Evolutionary conservation across 2,113 vertebrate genomes (phyloP), one percentile per base, ranked within the genome.

Genomic region (Siniperca chuatsi): DNA sequence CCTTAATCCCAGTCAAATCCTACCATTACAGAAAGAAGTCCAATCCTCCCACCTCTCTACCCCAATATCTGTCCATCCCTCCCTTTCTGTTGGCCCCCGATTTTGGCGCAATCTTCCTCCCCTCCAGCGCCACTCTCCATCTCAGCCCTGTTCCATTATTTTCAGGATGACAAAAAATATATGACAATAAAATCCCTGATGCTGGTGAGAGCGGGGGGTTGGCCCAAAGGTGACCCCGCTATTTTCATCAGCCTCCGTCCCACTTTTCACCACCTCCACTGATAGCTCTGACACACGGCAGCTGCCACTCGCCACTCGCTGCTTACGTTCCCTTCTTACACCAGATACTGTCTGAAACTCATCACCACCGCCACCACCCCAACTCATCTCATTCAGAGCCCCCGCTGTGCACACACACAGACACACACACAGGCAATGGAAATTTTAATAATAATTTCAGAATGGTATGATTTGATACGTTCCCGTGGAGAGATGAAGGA

Each of bases 371-470:
- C 25, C 21, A 13, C 50, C 73, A n/a, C 12, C 72, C n/a, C 35
- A 71, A 85, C 87, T 90, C 88, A 92, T 92, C 87, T 90, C 82
- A 81, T 79, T 87, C 83, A 82, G 66, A 83, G 66, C 84, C 66
- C 67, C 81, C 55, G 75, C 70, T 75, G 81, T 8, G 16, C 57
- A 25, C 75, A 25, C 52, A 44, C 70, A 79, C 81, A 78, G 33
- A 78, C 35, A 66, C 68, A 55, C 66, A 42, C n/a, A 23, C 25
- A 2, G 40, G 69, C 79, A 50, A 68, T 71, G 64, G 74, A 67
- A 86, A 90, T 94, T 90, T 90, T 78, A 94, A 95, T 94, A 94
- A 93, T 93, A 89, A 93, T 91, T 91, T 91, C 82, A 78, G 82
- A 85, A 82, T 75, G 87, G 82, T 88, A 75, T 92, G 91, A 92